Conservation (phyloP, 2,797 vertebrate genomes). For the Yasuhikotakia modesta region DNA sequence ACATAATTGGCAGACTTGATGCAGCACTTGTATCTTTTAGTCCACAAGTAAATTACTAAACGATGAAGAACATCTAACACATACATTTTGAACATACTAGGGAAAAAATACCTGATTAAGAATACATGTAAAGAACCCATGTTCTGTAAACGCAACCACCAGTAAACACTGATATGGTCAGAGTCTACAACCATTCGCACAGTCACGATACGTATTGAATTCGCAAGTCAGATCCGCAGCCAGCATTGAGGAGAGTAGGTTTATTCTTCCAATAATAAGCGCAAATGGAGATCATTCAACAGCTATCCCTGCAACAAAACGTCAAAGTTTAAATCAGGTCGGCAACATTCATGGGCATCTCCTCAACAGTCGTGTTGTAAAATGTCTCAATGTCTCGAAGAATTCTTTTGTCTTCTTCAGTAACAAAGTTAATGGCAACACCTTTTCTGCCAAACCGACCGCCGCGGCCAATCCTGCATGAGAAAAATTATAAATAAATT, state of each 20-base stretch:
- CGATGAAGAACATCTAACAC: conserved; percentile 96
- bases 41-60: conserved; percentile 99
- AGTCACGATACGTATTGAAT: conserved; percentile 86
- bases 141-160: conserved; percentile 89
- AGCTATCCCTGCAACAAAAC: conserved; percentile 88
- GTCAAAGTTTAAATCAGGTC: conserved; percentile 93
- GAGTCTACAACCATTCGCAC: conserved; percentile 85
- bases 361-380: conserved; percentile 99
- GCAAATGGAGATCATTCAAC: conserved; percentile 92
- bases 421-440: conserved; percentile 99
- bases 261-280: conserved; percentile 85
- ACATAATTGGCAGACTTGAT: conserved; percentile 99
- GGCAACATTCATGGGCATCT: conserved; percentile 99
- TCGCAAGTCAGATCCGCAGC: conserved; percentile 90
- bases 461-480: conserved; percentile 95
- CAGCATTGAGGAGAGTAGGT: conserved; percentile 93
- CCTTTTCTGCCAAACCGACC: conserved; percentile 99
- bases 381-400: conserved; percentile 99
- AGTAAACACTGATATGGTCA: conserved; percentile 82
- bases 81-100: conserved; percentile 89
- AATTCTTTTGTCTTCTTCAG: conserved; percentile 97
- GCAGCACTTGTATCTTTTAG: conserved; percentile 99
- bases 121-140: conserved; percentile 95
- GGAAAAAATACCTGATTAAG: conserved; percentile 92
- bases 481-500: too few species aligned